phyloP scores from a whole-genome alignment of 2,797 vertebrate genomes.

The Schizothorax lantsangensis region DNA sequence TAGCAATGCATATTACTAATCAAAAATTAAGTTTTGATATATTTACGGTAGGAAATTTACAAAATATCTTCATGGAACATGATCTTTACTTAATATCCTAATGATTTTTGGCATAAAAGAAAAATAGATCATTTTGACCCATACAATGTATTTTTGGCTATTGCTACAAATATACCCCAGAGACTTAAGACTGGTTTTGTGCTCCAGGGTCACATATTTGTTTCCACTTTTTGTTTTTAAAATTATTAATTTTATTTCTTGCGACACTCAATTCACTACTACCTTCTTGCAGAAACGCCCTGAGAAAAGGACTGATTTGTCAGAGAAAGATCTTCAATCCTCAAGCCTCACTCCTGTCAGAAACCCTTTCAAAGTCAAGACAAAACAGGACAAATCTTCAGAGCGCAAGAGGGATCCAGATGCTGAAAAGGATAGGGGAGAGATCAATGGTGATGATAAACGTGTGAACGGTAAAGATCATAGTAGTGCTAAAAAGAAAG shows the following conservation, averaged over 20 bases:
- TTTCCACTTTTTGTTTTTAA: neutral
- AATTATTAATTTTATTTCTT: neutral
- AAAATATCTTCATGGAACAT: too few species aligned
- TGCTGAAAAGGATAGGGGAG: constrained; percentile 47
- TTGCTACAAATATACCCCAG: too few species aligned
- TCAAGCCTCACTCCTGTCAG: constrained; percentile 70
- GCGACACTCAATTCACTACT: neutral
- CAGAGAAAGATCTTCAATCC: constrained; percentile 56
- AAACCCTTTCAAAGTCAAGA: constrained; percentile 88
- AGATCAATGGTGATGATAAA: constrained; percentile 37
- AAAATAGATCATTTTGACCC: too few species aligned
- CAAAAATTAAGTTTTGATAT: too few species aligned
- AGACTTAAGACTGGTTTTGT: too few species aligned
- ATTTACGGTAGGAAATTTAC: too few species aligned
- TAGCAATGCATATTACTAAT: too few species aligned
- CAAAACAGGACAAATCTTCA: constrained; percentile 71
- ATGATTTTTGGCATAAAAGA: too few species aligned
- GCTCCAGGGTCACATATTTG: too few species aligned
- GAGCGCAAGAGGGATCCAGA: constrained; percentile 72
- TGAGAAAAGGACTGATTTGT: constrained; percentile 65
- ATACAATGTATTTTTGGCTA: too few species aligned
- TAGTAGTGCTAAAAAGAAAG: constrained; percentile 18
- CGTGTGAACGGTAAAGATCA: constrained; percentile 32
- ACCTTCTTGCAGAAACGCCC: constrained; percentile 72
- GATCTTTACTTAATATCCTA: too few species aligned